phyloP scores from a whole-genome alignment of 1,140 invertebrate genomes.

The Habropoda laboriosa region DNA sequence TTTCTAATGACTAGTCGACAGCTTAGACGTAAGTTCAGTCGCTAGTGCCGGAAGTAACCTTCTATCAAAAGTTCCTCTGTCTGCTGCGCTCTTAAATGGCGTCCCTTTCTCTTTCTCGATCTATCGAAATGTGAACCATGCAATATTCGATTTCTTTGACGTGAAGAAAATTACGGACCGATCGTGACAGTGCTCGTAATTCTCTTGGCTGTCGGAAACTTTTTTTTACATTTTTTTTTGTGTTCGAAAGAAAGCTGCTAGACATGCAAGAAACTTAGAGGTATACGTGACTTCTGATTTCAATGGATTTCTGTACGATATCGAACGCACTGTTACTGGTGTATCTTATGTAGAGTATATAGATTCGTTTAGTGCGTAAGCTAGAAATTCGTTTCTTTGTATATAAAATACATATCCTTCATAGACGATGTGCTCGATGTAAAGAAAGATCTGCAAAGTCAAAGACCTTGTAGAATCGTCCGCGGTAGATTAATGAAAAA shows the following conservation, averaged over 20 bases:
- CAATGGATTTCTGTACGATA: constrained; percentile 39
- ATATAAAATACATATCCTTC: constrained; percentile 79
- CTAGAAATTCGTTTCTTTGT: constrained; percentile 72
- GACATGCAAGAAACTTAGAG: background rate
- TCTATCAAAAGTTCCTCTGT: constrained; percentile 61
- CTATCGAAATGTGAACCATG: constrained; percentile 38
- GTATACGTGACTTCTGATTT: constrained; percentile 35
- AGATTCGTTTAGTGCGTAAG: constrained; percentile 56
- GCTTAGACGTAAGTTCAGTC: constrained; percentile 49
- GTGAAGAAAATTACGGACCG: background rate
- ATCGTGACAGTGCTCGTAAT: constrained; percentile 2
- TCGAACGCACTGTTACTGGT: constrained; percentile 60
- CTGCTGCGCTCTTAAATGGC: background rate
- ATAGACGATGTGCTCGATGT: constrained; percentile 75
- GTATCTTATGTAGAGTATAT: constrained; percentile 72
- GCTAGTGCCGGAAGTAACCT: constrained; percentile 49
- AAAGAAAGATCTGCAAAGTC: constrained; percentile 59
- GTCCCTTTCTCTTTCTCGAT: constrained; percentile 33
- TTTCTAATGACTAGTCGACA: constrained; percentile 60
- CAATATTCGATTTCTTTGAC: constrained; percentile 48
- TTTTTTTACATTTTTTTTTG: constrained; percentile 21
- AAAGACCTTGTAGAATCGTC: constrained; percentile 44
- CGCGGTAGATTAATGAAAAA: constrained; percentile 23
- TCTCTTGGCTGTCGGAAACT: constrained; percentile 9
- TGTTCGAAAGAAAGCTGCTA: background rate